phyloP scores from a whole-genome alignment of 1,140 invertebrate genomes.

The Drosophila sucinea region DNA sequence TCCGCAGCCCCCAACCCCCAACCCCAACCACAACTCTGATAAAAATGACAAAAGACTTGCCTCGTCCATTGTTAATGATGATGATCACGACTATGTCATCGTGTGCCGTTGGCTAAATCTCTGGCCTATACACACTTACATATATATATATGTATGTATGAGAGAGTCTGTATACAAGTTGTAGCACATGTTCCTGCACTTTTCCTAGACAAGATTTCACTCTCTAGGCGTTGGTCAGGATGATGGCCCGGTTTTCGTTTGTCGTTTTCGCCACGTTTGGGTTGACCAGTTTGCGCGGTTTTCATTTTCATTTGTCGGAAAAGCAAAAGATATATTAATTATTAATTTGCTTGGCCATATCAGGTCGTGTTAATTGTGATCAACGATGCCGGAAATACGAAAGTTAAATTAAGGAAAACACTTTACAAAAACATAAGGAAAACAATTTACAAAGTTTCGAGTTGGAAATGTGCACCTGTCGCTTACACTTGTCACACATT shows the following conservation, averaged over 20 bases:
- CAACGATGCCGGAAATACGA: constrained; percentile 15
- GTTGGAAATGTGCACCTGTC: neutral
- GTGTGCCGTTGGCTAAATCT: constrained; percentile 12
- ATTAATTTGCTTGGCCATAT: constrained; percentile 50
- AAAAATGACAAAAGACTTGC: constrained; percentile 69
- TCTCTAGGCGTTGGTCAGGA: constrained; percentile 47
- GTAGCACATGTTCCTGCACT: constrained; percentile 71
- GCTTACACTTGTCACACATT: constrained; percentile 9
- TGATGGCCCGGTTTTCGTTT: constrained; percentile 20
- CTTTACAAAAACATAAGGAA: constrained; percentile 6
- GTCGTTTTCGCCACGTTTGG: constrained; percentile 50
- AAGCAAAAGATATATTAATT: constrained; percentile 57
- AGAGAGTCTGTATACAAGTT: constrained; percentile 8
- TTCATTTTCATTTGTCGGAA: constrained; percentile 72
- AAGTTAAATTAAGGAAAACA: neutral
- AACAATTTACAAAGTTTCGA: neutral
- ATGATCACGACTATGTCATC: constrained; percentile 33
- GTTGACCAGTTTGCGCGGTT: constrained; percentile 47
- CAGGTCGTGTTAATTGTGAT: constrained; percentile 31
- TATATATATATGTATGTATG: neutral
- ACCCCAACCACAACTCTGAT: constrained; percentile 26
- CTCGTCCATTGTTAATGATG: constrained; percentile 57
- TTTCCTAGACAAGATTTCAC: constrained; percentile 68
- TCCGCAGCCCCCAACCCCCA: neutral
- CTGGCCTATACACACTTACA: constrained; percentile 1